These are phyloP conservation scores for Ophioderma brevispina DNA, from an alignment of 35 echinoderm and acorn worm genomes.

Conservation along the genomic window DNA sequence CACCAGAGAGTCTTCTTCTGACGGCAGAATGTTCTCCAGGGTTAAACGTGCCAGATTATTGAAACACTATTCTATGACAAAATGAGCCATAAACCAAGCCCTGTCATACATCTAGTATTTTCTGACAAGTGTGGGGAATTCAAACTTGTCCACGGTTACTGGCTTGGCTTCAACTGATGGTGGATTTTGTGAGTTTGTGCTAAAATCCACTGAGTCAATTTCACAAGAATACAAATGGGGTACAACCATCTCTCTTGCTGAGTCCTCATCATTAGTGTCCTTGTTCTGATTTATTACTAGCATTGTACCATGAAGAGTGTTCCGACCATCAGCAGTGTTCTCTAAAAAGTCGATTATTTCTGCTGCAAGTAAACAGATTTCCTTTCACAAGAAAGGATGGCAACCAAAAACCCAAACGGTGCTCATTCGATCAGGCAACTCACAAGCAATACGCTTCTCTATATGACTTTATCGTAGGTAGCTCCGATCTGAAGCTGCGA, in stretches of 20 bases:
- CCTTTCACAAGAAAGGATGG: constrained; percentile 26
- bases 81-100: neutral
- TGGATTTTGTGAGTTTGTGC: neutral
- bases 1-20: too few relatives aligned
- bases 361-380: constrained; percentile 45
- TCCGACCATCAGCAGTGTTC: constrained; percentile 57
- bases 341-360: constrained; percentile 59
- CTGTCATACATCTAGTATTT: neutral
- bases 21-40: too few relatives aligned
- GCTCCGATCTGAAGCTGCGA: neutral
- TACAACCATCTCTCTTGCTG: neutral
- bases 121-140: neutral
- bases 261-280: neutral
- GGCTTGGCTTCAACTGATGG: neutral
- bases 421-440: constrained; percentile 27
- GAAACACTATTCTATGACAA: neutral
- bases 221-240: neutral
- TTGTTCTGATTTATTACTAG: constrained; percentile 43
- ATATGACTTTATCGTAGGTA: constrained; percentile 7
- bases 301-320: constrained; percentile 54
- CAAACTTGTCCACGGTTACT: neutral
- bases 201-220: neutral
- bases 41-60: too few relatives aligned
- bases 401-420: constrained; percentile 36
- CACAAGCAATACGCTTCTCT: constrained; percentile 47